phyloP scores from a whole-genome alignment of 2,113 vertebrate species.

The Triplophysa tibetana region DNA sequence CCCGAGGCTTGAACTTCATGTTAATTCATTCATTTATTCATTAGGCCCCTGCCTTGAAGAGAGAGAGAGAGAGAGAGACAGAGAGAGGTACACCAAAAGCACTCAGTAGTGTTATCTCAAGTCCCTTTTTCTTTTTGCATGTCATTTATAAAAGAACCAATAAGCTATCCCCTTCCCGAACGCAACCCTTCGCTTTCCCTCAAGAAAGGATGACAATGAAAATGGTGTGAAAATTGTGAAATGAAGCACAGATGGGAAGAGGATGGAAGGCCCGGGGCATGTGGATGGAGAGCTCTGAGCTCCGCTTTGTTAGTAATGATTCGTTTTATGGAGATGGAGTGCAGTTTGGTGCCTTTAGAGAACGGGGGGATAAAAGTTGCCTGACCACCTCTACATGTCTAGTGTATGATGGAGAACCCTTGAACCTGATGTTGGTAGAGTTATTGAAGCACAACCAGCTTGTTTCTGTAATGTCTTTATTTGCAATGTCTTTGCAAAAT shows the following conservation, averaged over 20 bases:
- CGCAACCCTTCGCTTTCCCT: conserved; percentile 8
- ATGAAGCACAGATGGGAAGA: conserved; percentile 25
- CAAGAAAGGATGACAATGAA: conserved; percentile 13
- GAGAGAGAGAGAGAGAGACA: conserved; percentile 21
- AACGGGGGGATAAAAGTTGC: conserved; percentile 18
- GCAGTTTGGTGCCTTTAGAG: conserved; percentile 23
- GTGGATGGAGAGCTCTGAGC: conserved; percentile 3
- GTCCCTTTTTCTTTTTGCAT: conserved; percentile 39
- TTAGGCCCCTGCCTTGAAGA: conserved; percentile 19
- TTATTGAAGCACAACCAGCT: neutral
- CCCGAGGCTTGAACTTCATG: conserved; percentile 45
- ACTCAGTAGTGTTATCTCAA: conserved; percentile 45
- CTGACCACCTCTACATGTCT: neutral
- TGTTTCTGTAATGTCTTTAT: neutral
- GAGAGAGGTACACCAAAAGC: conserved; percentile 36
- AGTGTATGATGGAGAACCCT: neutral
- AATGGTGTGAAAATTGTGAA: conserved; percentile 28
- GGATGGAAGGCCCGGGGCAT: conserved; percentile 32
- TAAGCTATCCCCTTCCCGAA: conserved; percentile 33
- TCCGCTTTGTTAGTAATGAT: conserved; percentile 27
- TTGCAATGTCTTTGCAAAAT: neutral
- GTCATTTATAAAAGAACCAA: conserved; percentile 49
- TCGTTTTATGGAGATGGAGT: conserved; percentile 50
- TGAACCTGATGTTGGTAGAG: neutral
- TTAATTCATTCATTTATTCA: conserved; percentile 61